Evolutionary conservation across 2,888 invertebrate species (phyloP).

Genomic region (Rhagophthalmus giganteus): DNA sequence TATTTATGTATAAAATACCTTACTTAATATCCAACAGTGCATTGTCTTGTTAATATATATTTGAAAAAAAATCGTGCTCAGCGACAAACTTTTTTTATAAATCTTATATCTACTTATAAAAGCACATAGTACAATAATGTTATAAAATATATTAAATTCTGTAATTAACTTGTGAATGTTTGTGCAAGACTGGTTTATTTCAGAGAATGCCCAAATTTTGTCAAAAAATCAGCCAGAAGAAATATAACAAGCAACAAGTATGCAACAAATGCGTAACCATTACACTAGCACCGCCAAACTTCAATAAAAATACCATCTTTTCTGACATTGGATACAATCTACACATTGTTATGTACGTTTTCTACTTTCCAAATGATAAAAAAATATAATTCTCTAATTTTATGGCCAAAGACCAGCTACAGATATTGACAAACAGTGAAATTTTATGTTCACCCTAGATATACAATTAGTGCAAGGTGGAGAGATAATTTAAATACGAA

Average conservation of each 20-base stretch:
- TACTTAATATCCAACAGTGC: conserved; percentile 52
- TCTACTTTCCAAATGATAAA: conserved; percentile 30
- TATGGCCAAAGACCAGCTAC: conserved; percentile 18
- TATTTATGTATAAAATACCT: conserved; percentile 44
- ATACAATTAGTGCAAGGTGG: conserved; percentile 24
- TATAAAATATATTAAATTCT: conserved; percentile 26
- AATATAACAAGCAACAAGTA: conserved; percentile 47
- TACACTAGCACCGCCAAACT: conserved; percentile 47
- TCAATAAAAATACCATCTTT: conserved; percentile 32
- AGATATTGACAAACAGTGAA: conserved; percentile 23
- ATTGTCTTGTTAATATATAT: conserved; percentile 38
- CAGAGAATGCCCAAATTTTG: conserved; percentile 4
- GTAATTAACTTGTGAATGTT: conserved; percentile 12
- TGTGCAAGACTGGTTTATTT: neutral
- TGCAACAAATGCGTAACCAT: conserved; percentile 46
- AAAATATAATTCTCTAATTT: conserved; percentile 30
- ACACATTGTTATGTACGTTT: conserved; percentile 19
- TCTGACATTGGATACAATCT: conserved; percentile 20
- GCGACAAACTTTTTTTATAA: conserved; percentile 47
- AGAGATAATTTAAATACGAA: conserved; percentile 10
- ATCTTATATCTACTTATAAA: conserved; percentile 49
- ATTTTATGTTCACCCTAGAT: conserved; percentile 21
- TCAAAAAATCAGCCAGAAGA: conserved; percentile 27
- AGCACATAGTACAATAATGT: conserved; percentile 38
- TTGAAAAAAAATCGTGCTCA: conserved; percentile 42